Evolutionary conservation across 92 coral and sea anemone species (phyloP).

Genomic region (Actinernus sp.): DNA sequence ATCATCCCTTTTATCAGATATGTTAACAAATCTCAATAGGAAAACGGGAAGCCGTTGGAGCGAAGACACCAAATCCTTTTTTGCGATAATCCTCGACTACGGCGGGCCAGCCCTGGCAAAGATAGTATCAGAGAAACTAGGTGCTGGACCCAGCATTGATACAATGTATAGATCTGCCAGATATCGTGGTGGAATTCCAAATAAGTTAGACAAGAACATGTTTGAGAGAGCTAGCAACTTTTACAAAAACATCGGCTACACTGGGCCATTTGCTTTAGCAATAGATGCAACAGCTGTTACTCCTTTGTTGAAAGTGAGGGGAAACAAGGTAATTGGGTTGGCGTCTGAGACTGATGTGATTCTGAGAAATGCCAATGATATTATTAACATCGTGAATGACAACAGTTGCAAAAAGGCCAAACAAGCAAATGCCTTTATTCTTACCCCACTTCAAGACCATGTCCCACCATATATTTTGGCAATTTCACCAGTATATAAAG

Average conservation of each 20-base stretch:
- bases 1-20: no score
- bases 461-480: conserved; percentile 39
- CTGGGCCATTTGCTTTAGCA: neutral
- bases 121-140: no score
- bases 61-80: no score
- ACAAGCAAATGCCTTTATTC: conserved; percentile 48
- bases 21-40: neutral
- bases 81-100: conserved; percentile 28
- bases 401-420: conserved; percentile 25
- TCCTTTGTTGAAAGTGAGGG: conserved; percentile 20
- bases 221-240: no score
- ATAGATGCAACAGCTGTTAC: neutral
- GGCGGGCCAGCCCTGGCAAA: no score
- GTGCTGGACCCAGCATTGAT: no score
- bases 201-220: no score
- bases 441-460: conserved; percentile 41
- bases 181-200: no score
- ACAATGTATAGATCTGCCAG: no score
- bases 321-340: conserved; percentile 23
- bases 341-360: conserved; percentile 35
- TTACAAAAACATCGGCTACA: neutral
- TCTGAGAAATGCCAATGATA: conserved; percentile 35
- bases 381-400: conserved; percentile 22
- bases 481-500: conserved; percentile 30
- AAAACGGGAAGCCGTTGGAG: conserved; percentile 17